phyloP scores from a whole-genome alignment of 1,140 invertebrate species.

The Drosophila sulfurigaster region DNA sequence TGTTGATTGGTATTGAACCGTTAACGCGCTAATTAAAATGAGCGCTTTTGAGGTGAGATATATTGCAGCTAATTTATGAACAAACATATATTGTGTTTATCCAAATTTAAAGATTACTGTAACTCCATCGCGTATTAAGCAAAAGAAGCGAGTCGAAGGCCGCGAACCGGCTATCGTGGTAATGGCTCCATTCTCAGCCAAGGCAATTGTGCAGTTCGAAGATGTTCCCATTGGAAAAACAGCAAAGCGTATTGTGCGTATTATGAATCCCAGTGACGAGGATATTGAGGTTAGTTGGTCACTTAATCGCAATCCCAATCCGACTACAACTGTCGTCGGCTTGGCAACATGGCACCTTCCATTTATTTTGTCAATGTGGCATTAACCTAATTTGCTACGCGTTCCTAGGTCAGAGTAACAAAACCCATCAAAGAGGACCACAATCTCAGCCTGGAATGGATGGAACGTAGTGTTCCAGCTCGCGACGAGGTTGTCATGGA shows the following conservation, averaged over 20 bases:
- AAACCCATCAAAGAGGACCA: conserved; percentile 87
- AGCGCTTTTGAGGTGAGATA: conserved; percentile 76
- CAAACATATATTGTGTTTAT: background rate
- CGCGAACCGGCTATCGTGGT: conserved; percentile 84
- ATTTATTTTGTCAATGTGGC: conserved; percentile 63
- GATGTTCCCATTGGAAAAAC: conserved; percentile 87
- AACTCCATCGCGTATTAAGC: conserved; percentile 75
- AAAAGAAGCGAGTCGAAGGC: conserved; percentile 64
- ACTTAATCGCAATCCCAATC: conserved; percentile 5
- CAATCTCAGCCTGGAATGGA: conserved; percentile 86
- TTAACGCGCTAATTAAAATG: conserved; percentile 45
- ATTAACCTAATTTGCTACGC: conserved; percentile 49
- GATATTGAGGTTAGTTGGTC: conserved; percentile 86
- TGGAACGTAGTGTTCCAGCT: conserved; percentile 85
- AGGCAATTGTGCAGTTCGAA: conserved; percentile 88
- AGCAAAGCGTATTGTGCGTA: conserved; percentile 85
- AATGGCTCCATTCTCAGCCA: conserved; percentile 87
- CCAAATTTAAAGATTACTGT: conserved; percentile 57
- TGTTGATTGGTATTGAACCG: conserved; percentile 16
- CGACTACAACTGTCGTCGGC: conserved; percentile 17
- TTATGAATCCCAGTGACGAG: conserved; percentile 87
- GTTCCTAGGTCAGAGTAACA: conserved; percentile 87
- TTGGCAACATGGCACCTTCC: conserved; percentile 48
- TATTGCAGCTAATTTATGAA: background rate
- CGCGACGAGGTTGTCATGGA: conserved; percentile 85